phyloP scores from a whole-genome alignment of 2,113 vertebrate species.

The Ctenomys sociabilis region DNA sequence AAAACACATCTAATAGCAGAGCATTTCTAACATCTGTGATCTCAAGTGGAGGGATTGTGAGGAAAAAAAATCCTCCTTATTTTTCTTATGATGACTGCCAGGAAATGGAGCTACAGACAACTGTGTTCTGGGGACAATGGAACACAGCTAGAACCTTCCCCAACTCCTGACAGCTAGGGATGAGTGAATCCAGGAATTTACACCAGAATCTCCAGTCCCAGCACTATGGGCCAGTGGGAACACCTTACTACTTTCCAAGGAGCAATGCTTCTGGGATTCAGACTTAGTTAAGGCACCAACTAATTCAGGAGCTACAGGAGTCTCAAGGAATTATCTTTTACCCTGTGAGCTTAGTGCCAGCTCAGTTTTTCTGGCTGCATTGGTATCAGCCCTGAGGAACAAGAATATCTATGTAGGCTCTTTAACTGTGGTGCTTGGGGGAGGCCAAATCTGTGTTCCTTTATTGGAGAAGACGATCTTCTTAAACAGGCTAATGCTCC shows the following conservation, averaged over 20 bases:
- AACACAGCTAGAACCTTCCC: neutral
- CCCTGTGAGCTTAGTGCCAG: neutral
- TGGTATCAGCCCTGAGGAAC: neutral
- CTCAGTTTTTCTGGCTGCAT: neutral
- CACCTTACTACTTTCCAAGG: neutral
- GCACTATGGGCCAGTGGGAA: neutral
- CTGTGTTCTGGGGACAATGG: neutral
- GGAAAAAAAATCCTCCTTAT: no score
- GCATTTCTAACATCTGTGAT: neutral
- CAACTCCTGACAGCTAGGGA: neutral
- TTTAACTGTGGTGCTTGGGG: neutral
- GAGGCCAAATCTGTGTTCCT: neutral
- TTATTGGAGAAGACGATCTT: neutral
- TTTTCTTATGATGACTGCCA: neutral
- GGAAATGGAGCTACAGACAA: fast-evolving
- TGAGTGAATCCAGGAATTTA: neutral
- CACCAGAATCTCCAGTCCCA: no score
- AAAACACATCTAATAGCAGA: neutral
- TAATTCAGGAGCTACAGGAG: neutral
- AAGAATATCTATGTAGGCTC: neutral
- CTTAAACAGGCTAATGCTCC: neutral
- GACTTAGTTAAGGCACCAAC: no score
- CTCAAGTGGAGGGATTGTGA: neutral
- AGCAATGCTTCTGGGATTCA: neutral
- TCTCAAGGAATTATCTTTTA: neutral